These are phyloP conservation scores for Delphinapterus leucas DNA, from an alignment of 2,113 vertebrate genomes.

Conservation along the genomic window DNA sequence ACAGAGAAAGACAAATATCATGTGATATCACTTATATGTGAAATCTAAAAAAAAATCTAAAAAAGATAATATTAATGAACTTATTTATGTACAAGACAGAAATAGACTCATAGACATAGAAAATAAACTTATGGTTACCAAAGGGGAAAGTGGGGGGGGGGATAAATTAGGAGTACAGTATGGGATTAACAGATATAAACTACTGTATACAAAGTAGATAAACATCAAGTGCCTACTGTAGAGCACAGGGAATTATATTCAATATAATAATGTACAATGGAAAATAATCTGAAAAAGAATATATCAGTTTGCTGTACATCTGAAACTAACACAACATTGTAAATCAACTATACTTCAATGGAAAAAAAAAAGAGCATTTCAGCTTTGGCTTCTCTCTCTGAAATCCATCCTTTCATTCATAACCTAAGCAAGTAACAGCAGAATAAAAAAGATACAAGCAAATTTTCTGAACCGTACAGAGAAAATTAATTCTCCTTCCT, in stretches of 20 bases:
- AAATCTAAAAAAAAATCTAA: neutral
- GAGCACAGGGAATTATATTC: neutral
- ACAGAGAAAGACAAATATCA: neutral
- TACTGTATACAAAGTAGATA: neutral
- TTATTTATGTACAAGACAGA: neutral
- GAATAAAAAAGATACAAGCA: neutral
- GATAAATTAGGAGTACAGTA: neutral
- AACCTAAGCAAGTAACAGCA: neutral
- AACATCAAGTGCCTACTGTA: neutral
- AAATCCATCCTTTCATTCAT: neutral
- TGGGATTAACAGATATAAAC: neutral
- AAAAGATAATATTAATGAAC: neutral
- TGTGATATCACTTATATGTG: neutral
- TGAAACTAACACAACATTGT: neutral
- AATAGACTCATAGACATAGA: neutral
- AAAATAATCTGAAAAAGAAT: neutral
- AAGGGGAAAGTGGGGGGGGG: neutral
- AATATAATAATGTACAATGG: neutral
- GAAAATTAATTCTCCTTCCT: neutral
- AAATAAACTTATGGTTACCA: neutral
- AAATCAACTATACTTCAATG: neutral
- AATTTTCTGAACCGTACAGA: neutral
- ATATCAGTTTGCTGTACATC: neutral
- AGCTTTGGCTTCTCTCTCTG: conserved; percentile 28
- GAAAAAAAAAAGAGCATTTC: neutral